Percentiles rank a stretch among this genome's conserved stretches.
Evolutionary conservation across 2,797 vertebrate genomes (phyloP).

Genomic region (Podarcis siculus): DNA sequence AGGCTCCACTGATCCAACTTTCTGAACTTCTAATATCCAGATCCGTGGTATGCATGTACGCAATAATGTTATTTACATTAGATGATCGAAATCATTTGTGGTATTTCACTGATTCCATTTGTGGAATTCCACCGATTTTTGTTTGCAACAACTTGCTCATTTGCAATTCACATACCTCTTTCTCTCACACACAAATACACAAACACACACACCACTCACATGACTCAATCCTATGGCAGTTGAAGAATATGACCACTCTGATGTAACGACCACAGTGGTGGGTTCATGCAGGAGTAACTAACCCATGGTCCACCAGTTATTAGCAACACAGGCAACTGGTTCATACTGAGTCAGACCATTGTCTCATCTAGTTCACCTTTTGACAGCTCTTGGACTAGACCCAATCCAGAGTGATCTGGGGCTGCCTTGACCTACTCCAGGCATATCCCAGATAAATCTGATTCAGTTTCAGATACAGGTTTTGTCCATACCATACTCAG

Average conservation of each 20-base stretch:
- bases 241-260: background rate
- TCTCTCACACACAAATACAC: background rate
- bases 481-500: too few species aligned
- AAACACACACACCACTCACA: background rate
- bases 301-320: too few species aligned
- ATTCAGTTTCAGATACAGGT: too few species aligned
- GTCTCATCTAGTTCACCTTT: too few species aligned
- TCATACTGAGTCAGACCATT: too few species aligned
- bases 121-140: too few species aligned
- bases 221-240: background rate
- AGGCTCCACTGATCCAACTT: background rate
- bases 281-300: background rate
- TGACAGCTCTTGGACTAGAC: too few species aligned
- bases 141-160: background rate
- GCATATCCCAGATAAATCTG: too few species aligned
- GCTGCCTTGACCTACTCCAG: too few species aligned
- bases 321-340: too few species aligned
- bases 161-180: background rate
- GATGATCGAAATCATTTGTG: background rate
- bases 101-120: background rate
- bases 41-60: background rate
- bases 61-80: background rate
- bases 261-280: background rate
- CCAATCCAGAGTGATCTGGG: too few species aligned
- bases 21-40: background rate